A percentile compares a stretch with the other conserved stretches of the same genome.
These are phyloP conservation scores for Noctua janthe DNA, from an alignment of 2,888 invertebrate genomes.

Conservation along the genomic window DNA sequence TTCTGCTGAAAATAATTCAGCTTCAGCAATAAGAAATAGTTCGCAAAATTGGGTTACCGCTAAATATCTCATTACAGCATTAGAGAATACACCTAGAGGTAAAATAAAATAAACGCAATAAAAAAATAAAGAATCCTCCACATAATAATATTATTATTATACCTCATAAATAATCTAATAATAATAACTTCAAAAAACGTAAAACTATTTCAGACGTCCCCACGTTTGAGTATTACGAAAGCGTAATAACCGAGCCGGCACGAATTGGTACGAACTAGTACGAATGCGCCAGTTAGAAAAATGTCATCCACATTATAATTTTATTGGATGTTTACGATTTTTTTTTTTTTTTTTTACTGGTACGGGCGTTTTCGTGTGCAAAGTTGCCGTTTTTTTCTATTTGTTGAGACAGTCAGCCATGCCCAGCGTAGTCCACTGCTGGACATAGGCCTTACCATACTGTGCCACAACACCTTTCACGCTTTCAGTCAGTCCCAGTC, in stretches of 20 bases:
- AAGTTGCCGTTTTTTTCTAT: background rate
- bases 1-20: background rate
- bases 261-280: constrained; percentile 41
- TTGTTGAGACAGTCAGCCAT: background rate
- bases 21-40: background rate
- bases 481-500: background rate
- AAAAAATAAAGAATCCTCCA: constrained; percentile 31
- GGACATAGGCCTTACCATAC: background rate
- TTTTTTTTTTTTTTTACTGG: constrained; percentile 2
- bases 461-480: background rate
- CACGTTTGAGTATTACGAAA: constrained; percentile 59
- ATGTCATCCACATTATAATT: constrained; percentile 54
- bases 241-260: constrained; percentile 27
- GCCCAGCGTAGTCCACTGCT: background rate
- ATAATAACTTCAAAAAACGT: constrained; percentile 59
- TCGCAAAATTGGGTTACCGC: background rate
- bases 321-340: constrained; percentile 47
- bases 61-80: background rate
- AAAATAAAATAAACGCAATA: constrained; percentile 34
- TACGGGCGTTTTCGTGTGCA: background rate
- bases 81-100: background rate
- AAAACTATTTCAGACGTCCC: constrained; percentile 57
- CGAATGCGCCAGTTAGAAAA: constrained; percentile 57
- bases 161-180: constrained; percentile 39
- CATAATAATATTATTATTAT: constrained; percentile 46